Base-by-base conservation (phyloP, 2,888 invertebrate genomes). In the Calliopum simillimum region DNA sequence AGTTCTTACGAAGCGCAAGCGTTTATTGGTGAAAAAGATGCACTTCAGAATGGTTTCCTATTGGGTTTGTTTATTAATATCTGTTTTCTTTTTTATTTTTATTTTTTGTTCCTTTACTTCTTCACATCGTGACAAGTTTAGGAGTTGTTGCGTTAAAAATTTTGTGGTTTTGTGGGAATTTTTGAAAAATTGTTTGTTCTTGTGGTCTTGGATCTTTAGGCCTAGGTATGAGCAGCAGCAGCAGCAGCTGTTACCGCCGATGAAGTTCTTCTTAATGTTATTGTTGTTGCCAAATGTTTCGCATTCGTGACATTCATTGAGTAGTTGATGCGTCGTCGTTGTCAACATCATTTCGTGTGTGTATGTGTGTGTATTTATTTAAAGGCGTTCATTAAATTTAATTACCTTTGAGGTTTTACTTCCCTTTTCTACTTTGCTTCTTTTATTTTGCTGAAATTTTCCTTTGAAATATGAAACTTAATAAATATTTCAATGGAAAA, bases 251-350 rank as follows among this genome's bases (percentile, higher is more conserved):
- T 58, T 58, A 2, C 41, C 14, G 25, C 44, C n/a, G n/a, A n/a
- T 61, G 43, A 11, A 16, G 59, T 59, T 33, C 41, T 59, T 59
- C 14, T 59, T 59, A 11, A 33, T 58, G 59, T 59, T 56, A 13
- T n/a, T 61, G 59, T 43, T 61, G 43, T 61, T 43, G 19, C 14
- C 16, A 21, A 11, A 21, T 13, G 14, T 21, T 23, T 56, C 56
- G 56, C 33, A 23, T 56, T 59, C 59, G 59, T 59, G 59, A 59
- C 33, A 33, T 33, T 33, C 33, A 33, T 33, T 33, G 33, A 33
- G 33, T 33, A 33, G n/a, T n/a, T n/a, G 33, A 33, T 33, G 33
- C 33, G 33, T 33, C 33, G 33, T 33, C 33, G 33, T 33, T 8
- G n/a, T 16, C n/a, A n/a, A n/a, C n/a, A n/a, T n/a, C 12, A 12